Evolutionary conservation across 2,888 invertebrate genomes (phyloP).

Genomic region (Oscheius sp.): DNA sequence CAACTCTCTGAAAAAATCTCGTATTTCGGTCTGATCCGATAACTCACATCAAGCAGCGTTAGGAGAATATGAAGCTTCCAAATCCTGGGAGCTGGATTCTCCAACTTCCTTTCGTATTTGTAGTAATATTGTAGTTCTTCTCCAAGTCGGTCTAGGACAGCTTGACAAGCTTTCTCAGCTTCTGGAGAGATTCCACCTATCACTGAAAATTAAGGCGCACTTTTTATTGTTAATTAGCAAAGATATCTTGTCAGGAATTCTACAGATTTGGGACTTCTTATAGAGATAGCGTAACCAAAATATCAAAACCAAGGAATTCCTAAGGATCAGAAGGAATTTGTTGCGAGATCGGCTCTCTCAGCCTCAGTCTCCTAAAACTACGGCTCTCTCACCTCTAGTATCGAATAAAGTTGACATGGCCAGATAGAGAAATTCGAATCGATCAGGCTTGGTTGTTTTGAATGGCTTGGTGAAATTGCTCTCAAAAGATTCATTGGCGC

Average conservation of each 20-base stretch:
- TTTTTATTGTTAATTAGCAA: too few relatives aligned
- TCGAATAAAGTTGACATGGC: background rate
- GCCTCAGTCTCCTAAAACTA: background rate
- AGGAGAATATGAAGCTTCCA: background rate
- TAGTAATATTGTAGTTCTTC: slow-evolving; percentile 3
- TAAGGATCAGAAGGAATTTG: too few relatives aligned
- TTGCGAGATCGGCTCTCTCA: too few relatives aligned
- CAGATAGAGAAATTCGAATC: background rate
- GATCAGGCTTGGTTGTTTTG: background rate
- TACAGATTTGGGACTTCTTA: too few relatives aligned
- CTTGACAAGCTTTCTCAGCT: background rate
- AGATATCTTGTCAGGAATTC: too few relatives aligned
- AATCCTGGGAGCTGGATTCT: background rate
- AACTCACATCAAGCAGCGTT: background rate
- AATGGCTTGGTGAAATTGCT: background rate
- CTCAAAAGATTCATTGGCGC: background rate
- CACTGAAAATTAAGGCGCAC: too few relatives aligned
- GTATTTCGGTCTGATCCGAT: too few relatives aligned
- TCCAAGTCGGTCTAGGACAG: background rate
- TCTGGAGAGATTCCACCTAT: background rate
- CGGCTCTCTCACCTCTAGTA: background rate
- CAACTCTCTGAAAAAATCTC: slow-evolving; percentile 3
- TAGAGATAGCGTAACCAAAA: too few relatives aligned
- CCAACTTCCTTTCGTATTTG: background rate
- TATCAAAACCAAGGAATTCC: too few relatives aligned